These are phyloP conservation scores for Trissonchulus latispiculum DNA, from an alignment of 2,888 invertebrate species.

Conservation along the genomic window DNA sequence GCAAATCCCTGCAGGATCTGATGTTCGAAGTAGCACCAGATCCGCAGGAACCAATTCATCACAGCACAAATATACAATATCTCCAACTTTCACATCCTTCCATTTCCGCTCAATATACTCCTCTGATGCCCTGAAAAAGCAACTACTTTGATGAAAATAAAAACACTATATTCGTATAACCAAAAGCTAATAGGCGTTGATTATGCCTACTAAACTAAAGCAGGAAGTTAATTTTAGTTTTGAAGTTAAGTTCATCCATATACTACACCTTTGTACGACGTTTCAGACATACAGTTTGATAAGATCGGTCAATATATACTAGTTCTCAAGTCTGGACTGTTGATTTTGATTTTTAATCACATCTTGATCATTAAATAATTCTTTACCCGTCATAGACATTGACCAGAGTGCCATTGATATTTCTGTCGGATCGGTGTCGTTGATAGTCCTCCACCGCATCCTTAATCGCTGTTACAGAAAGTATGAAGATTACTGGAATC, in stretches of 20 bases:
- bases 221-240: background rate
- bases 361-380: conserved; percentile 18
- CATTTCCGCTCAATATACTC: conserved; percentile 61
- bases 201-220: no score
- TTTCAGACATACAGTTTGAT: no score
- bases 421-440: conserved; percentile 72
- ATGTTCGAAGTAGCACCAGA: conserved; percentile 72
- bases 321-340: background rate
- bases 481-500: conserved; percentile 85
- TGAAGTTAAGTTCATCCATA: no score
- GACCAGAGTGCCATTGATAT: conserved; percentile 81
- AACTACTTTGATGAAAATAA: conserved; percentile 7
- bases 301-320: no score
- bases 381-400: conserved; percentile 78
- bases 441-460: conserved; percentile 87
- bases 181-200: no score
- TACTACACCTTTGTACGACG: no score
- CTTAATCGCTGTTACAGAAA: conserved; percentile 84
- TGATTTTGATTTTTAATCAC: background rate
- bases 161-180: no score
- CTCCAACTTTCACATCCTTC: conserved; percentile 79
- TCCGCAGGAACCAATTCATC: conserved; percentile 92
- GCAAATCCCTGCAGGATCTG: conserved; percentile 73
- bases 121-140: background rate
- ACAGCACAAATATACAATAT: conserved; percentile 82